Evolutionary conservation across 2,888 invertebrate genomes (phyloP).

Genomic region (Hyalella azteca): DNA sequence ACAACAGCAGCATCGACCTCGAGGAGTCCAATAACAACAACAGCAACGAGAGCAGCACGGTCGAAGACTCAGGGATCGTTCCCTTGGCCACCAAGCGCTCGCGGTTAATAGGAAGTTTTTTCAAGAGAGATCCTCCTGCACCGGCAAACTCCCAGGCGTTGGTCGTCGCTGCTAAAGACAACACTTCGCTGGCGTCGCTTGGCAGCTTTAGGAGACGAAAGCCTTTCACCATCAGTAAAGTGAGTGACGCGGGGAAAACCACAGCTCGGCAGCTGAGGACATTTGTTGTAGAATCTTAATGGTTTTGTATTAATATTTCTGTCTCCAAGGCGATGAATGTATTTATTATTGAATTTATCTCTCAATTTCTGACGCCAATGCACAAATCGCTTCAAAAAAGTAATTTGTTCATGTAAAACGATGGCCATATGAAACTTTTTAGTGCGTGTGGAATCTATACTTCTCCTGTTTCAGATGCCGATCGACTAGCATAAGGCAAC

Average conservation of each 20-base stretch:
- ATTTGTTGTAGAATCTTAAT: too few species aligned
- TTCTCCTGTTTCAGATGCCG: too few species aligned
- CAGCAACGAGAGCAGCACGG: constrained; percentile 26
- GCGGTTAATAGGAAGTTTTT: constrained; percentile 3
- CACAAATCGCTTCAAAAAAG: too few species aligned
- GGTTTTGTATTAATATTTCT: too few species aligned
- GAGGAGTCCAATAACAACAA: neutral
- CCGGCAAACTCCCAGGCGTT: neutral
- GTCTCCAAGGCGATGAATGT: too few species aligned
- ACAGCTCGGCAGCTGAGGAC: too few species aligned
- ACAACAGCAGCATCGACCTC: constrained; percentile 13
- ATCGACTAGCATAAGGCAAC: too few species aligned
- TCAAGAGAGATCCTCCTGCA: neutral
- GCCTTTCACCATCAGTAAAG: constrained; percentile 21
- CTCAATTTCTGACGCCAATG: too few species aligned
- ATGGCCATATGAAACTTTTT: too few species aligned
- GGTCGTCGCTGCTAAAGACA: neutral
- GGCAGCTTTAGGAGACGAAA: neutral
- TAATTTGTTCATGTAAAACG: too few species aligned
- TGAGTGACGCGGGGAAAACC: neutral
- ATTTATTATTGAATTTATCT: too few species aligned
- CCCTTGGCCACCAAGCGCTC: constrained; percentile 3
- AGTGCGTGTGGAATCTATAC: too few species aligned
- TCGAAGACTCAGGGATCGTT: neutral
- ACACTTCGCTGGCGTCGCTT: neutral